Evolutionary conservation across 2,888 invertebrate species (phyloP).

Genomic region (Ectemnius continuus): DNA sequence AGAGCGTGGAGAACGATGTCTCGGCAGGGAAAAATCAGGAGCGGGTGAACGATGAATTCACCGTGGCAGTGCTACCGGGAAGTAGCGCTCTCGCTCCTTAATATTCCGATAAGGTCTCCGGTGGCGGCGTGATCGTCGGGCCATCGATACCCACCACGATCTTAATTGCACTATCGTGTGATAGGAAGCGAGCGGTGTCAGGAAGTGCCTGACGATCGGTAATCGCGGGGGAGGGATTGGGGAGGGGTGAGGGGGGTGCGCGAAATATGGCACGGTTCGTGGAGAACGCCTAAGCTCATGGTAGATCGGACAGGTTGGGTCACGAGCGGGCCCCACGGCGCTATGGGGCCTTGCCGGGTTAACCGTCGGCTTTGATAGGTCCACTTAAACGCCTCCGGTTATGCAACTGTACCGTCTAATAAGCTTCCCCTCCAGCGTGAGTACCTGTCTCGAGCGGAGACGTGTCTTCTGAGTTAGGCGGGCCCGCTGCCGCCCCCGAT

Average conservation of each 20-base stretch:
- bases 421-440: constrained; percentile 59
- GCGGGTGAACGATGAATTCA: background rate
- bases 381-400: constrained; percentile 64
- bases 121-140: background rate
- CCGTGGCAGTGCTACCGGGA: background rate
- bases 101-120: background rate
- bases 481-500: constrained; percentile 18
- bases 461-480: constrained; percentile 49
- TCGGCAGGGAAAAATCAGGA: background rate
- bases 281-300: constrained; percentile 42
- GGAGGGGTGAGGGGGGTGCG: constrained; percentile 29
- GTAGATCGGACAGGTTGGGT: constrained; percentile 73
- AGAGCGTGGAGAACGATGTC: constrained; percentile 1
- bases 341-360: constrained; percentile 53
- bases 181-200: constrained; percentile 35
- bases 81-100: background rate
- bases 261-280: constrained; percentile 63
- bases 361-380: constrained; percentile 61
- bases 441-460: constrained; percentile 59
- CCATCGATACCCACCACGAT: too few relatives aligned
- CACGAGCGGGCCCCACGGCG: constrained; percentile 67
- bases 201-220: constrained; percentile 66
- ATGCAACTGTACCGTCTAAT: constrained; percentile 63
- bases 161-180: constrained; percentile 8
- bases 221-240: constrained; percentile 48